Evolutionary conservation across 2,888 invertebrate genomes (phyloP), one percentile per base, ranked within the genome.

Genomic region (Stictocephala bisonia): DNA sequence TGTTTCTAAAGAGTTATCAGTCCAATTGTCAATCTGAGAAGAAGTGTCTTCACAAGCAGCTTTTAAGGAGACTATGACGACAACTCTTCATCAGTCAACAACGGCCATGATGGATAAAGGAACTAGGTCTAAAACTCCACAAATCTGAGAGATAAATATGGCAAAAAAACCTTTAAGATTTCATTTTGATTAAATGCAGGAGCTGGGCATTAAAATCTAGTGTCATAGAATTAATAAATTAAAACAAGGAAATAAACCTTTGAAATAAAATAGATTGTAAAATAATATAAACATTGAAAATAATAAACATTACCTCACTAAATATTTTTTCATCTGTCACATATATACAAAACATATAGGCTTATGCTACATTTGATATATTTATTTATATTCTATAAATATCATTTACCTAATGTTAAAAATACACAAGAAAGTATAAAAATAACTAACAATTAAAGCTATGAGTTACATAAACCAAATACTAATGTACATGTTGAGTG

Each of bases 401-500:
- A 58, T 58, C 27, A 58, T 58, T 58, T 58, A 58, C 31, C 60
- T n/a, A n/a, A n/a, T n/a, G n/a, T 60, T 60, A 60, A n/a, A 58
- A 58, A 58, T 58, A 60, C 40, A 40, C 60, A 40, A 40, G 26
- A 58, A 58, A 58, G 60, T 60, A 60, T 41, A 60, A 60, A 60
- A 60, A 60, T 60, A 60, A n/a, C n/a, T n/a, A n/a, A 60, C 60
- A 60, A 26, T 60, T 60, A 60, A 60, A 60, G 60, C 60, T 60
- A 60, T 60, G 60, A 40, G 60, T 60, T 60, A 60, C n/a, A 27
- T 3, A 35, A 60, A 40, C 60, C 40, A 60, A 60, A 60, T n/a
- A 60, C 60, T 60, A 60, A 40, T 60, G 40, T 60, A 60, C 60
- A 40, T 31, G 20, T 20, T 60, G 60, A 60, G 60, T 60, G 60